These are phyloP conservation scores for Hesperophylax magnus DNA, from an alignment of 1,140 invertebrate species.

Conservation along the genomic window DNA sequence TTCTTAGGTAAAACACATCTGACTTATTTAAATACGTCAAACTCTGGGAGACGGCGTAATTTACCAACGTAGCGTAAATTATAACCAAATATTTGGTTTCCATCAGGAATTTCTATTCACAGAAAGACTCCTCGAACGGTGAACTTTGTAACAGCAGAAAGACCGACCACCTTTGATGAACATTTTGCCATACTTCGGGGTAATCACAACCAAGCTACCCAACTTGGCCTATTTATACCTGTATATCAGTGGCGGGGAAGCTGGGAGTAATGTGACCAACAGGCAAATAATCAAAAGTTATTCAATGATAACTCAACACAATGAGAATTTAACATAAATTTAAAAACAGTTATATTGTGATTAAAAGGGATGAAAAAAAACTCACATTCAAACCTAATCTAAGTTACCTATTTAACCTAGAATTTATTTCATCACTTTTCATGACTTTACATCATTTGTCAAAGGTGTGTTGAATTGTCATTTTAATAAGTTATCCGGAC, in stretches of 20 bases:
- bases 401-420: no score
- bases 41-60: background rate
- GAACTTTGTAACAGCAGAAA: constrained; percentile 30
- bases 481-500: no score
- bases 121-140: constrained; percentile 26
- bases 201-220: constrained; percentile 19
- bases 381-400: no score
- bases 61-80: constrained; percentile 27
- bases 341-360: no score
- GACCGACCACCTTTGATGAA: constrained; percentile 31
- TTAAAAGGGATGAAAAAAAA: no score
- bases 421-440: no score
- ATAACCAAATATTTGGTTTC: constrained; percentile 42
- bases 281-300: no score
- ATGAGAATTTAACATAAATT: no score
- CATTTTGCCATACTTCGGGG: constrained; percentile 13
- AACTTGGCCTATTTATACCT: background rate
- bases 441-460: no score
- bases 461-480: no score
- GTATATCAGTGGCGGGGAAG: background rate
- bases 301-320: no score
- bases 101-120: constrained; percentile 36
- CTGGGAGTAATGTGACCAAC: background rate
- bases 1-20: constrained; percentile 19
- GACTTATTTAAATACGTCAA: constrained; percentile 4